Percentiles rank a stretch among this genome's conserved stretches.
Evolutionary conservation across 2,888 invertebrate genomes (phyloP).

Genomic region (Sthenelais limicola): DNA sequence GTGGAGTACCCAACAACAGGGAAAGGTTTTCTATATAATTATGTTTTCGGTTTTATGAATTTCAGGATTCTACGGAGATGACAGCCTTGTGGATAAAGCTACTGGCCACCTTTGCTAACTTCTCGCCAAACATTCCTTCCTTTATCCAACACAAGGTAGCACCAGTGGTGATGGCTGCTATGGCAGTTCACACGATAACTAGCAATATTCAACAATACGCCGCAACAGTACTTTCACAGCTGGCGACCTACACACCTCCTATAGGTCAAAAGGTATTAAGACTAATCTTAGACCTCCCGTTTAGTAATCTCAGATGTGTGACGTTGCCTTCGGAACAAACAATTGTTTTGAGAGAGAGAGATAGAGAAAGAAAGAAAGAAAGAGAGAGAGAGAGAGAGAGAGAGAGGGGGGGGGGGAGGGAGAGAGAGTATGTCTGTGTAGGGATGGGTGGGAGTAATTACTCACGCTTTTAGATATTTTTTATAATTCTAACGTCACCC

Average conservation of each 20-base stretch:
- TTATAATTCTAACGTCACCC: too few relatives aligned
- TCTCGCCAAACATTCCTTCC: conserved; percentile 56
- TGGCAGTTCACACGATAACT: conserved; percentile 58
- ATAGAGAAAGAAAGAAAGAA: too few relatives aligned
- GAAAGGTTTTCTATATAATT: too few relatives aligned
- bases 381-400: too few relatives aligned
- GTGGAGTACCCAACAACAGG: too few relatives aligned
- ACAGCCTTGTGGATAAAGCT: conserved; percentile 59
- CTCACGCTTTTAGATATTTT: too few relatives aligned
- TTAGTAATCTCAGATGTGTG: too few relatives aligned
- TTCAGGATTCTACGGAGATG: conserved; percentile 59
- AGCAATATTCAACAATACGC: conserved; percentile 60
- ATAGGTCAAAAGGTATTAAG: conserved; percentile 56
- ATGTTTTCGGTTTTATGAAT: conserved; percentile 29
- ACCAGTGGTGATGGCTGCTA: conserved; percentile 62
- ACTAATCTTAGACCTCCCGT: too few relatives aligned
- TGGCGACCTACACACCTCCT: conserved; percentile 58
- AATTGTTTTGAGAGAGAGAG: conserved; percentile 8
- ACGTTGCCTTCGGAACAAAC: too few relatives aligned
- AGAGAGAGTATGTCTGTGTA: too few relatives aligned
- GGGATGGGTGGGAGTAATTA: too few relatives aligned
- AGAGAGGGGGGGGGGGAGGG: too few relatives aligned
- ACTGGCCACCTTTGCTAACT: conserved; percentile 62
- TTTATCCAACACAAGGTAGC: conserved; percentile 56
- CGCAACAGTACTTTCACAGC: conserved; percentile 60